These are phyloP conservation scores for Willisornis vidua DNA, from an alignment of 2,113 vertebrate species.

Conservation along the genomic window DNA sequence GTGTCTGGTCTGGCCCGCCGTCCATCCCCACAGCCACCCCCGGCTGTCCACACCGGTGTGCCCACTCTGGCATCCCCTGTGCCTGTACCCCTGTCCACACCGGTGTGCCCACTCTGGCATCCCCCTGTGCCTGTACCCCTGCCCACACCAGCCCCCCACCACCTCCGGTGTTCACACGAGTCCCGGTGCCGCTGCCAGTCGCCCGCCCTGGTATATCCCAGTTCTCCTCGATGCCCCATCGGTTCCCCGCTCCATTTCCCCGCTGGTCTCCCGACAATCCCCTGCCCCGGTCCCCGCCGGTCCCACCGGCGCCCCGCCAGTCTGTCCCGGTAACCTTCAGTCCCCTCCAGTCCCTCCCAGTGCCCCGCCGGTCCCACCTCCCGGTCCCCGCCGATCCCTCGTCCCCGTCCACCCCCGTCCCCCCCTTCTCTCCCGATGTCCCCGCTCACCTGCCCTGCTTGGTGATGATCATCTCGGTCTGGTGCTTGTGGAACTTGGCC, in stretches of 20 bases:
- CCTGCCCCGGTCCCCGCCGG: background rate
- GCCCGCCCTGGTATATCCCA: background rate
- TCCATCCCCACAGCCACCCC: background rate
- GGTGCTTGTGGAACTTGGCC: conserved; percentile 97
- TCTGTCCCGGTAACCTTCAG: background rate
- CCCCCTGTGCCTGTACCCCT: background rate
- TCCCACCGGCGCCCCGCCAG: background rate
- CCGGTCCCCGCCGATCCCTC: background rate
- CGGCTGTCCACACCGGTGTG: background rate
- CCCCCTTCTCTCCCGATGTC: background rate
- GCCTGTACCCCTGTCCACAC: background rate
- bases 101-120: background rate
- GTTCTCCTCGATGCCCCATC: background rate
- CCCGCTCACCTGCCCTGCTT: conserved; percentile 93
- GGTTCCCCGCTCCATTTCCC: background rate
- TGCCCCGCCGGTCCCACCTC: background rate
- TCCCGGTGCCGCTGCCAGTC: background rate
- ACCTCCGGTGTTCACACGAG: rapidly evolving
- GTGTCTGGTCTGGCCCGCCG: rapidly evolving
- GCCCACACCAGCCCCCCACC: background rate
- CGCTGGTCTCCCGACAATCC: background rate
- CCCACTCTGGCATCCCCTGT: too few species aligned
- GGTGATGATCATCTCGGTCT: conserved; percentile 98
- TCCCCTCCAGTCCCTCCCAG: background rate
- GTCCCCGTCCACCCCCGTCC: too few species aligned